Percentiles rank a stretch among this genome's conserved stretches.
These are phyloP conservation scores for Ceratina japonica DNA, from an alignment of 1,140 invertebrate species.

Conservation along the genomic window DNA sequence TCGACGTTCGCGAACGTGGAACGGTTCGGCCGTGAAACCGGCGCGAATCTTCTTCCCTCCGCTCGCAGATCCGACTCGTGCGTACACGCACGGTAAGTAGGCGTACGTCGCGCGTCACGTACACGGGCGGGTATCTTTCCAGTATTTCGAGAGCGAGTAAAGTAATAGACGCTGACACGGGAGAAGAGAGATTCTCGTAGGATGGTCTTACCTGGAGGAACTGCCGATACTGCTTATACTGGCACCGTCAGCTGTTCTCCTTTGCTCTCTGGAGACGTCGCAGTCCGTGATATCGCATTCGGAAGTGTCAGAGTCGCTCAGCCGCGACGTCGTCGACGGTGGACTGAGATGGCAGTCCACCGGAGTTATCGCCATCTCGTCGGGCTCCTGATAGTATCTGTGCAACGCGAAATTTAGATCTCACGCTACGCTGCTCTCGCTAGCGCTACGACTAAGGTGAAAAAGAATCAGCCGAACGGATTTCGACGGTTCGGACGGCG, in stretches of 20 bases:
- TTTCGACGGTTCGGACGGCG: not conserved
- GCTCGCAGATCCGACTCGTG: not conserved
- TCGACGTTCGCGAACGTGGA: not conserved
- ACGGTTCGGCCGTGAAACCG: conserved; percentile 19
- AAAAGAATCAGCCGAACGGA: conserved; percentile 46
- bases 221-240: conserved; percentile 93
- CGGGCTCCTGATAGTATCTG: conserved; percentile 76
- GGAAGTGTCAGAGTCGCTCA: conserved; percentile 95
- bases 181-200: conserved; percentile 21
- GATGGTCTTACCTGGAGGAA: conserved; percentile 84
- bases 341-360: conserved; percentile 94
- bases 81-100: not conserved
- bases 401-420: conserved; percentile 45
- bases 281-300: conserved; percentile 91
- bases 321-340: conserved; percentile 90
- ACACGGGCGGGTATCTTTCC: not conserved
- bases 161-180: not conserved
- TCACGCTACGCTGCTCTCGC: conserved; percentile 40
- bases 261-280: conserved; percentile 81
- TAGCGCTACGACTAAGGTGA: conserved; percentile 22
- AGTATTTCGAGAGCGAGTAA: too few species aligned
- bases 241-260: conserved; percentile 85
- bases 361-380: conserved; percentile 83
- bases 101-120: conserved; percentile 19
- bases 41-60: conserved; percentile 15